phyloP scores from a whole-genome alignment of 2,888 invertebrate genomes.

The Ectemnius continuus region DNA sequence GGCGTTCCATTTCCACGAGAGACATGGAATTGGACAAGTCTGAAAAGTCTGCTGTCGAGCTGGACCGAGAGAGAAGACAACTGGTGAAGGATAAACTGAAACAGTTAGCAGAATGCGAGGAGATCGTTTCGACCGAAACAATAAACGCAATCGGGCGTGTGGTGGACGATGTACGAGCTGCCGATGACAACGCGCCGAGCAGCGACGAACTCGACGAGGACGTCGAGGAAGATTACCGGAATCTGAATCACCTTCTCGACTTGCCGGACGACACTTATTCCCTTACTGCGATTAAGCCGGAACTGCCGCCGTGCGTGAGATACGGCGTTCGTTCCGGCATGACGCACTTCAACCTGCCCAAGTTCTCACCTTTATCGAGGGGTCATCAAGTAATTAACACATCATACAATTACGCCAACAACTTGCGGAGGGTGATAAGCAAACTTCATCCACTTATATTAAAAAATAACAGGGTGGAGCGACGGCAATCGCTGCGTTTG shows the following conservation, averaged over 20 bases:
- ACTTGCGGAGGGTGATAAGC: not conserved
- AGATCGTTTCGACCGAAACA: slow-evolving; percentile 60
- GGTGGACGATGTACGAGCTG: slow-evolving; percentile 48
- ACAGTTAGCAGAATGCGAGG: slow-evolving; percentile 61
- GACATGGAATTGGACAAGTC: slow-evolving; percentile 15
- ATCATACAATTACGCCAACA: not conserved
- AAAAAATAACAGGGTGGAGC: slow-evolving; percentile 68
- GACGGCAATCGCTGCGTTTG: slow-evolving; percentile 72
- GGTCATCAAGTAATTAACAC: slow-evolving; percentile 69
- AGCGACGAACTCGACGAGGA: slow-evolving; percentile 67
- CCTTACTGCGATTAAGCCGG: slow-evolving; percentile 65
- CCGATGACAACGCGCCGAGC: slow-evolving; percentile 60
- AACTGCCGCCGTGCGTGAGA: slow-evolving; percentile 65
- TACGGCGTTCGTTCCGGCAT: slow-evolving; percentile 69
- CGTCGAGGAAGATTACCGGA: slow-evolving; percentile 65
- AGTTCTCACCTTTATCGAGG: slow-evolving; percentile 73
- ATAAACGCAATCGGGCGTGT: slow-evolving; percentile 56
- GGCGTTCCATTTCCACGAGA: too few relatives aligned
- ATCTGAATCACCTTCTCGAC: slow-evolving; percentile 61
- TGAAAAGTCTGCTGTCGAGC: slow-evolving; percentile 22
- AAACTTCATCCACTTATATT: not conserved
- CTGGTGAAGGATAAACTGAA: slow-evolving; percentile 42
- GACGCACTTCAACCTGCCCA: slow-evolving; percentile 65
- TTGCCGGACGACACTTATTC: slow-evolving; percentile 70
- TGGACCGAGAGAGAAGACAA: slow-evolving; percentile 29